Evolutionary conservation across 2,888 invertebrate species (phyloP).

Genomic region (Theristus sp.): DNA sequence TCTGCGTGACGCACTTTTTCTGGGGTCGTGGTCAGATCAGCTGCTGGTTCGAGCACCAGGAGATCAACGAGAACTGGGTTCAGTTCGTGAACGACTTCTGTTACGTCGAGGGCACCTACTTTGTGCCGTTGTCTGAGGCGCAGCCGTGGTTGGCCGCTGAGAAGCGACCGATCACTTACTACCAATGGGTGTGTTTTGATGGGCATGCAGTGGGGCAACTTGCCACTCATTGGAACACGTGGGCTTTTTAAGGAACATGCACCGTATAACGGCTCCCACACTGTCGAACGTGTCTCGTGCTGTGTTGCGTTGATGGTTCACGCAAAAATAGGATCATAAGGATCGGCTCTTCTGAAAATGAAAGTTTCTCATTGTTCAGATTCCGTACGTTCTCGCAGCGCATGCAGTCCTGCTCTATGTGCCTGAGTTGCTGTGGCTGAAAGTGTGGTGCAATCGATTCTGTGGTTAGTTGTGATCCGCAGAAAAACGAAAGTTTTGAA

Average conservation of each 20-base stretch:
- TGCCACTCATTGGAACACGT: too few species aligned
- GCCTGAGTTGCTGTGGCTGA: not conserved
- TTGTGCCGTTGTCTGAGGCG: not conserved
- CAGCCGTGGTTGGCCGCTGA: not conserved
- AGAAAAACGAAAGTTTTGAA: too few species aligned
- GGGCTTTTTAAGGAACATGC: too few species aligned
- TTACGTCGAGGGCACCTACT: not conserved
- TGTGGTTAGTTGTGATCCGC: not conserved
- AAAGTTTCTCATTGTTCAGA: not conserved
- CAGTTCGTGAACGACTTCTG: not conserved
- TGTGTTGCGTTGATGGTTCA: too few species aligned
- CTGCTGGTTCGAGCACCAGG: constrained; percentile 1
- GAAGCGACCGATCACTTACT: not conserved
- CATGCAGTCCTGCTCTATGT: not conserved
- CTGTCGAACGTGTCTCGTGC: too few species aligned
- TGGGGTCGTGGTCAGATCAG: not conserved
- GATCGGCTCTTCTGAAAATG: too few species aligned
- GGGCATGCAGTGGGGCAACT: too few species aligned
- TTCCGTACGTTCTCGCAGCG: not conserved
- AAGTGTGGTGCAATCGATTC: not conserved
- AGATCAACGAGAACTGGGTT: not conserved
- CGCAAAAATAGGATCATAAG: too few species aligned
- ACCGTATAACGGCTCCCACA: too few species aligned
- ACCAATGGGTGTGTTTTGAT: not conserved
- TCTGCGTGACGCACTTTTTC: constrained; percentile 1